Percentiles rank a stretch among this genome's conserved stretches.
Conservation (phyloP, 53 echinoderm and acorn worm genomes). For the Arbacia lixula region DNA sequence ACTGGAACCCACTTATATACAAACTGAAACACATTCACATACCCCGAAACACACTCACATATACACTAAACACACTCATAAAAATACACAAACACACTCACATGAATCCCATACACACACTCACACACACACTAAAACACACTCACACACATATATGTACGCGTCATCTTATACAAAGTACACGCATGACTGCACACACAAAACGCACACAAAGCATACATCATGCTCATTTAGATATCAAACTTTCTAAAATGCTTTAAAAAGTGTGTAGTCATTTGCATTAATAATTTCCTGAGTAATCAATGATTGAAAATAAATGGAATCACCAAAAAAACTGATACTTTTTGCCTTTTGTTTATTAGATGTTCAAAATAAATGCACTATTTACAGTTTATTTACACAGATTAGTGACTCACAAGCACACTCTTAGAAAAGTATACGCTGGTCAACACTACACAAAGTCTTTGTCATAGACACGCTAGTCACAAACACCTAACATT, state of each 20-base stretch:
- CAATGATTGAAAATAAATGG: neutral
- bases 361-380: slow-evolving; percentile 47
- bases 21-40: neutral
- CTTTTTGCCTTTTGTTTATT: slow-evolving; percentile 43
- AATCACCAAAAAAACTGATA: neutral
- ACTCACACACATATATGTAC: neutral
- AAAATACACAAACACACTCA: neutral
- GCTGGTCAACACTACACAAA: no score
- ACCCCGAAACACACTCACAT: neutral
- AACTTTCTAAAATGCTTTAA: no score
- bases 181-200: neutral
- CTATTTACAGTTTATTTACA: slow-evolving; percentile 44
- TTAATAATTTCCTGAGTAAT: no score
- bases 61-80: neutral
- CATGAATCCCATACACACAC: neutral
- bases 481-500: no score
- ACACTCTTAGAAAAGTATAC: no score
- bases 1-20: neutral
- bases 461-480: no score
- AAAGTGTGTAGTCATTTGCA: no score
- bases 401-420: slow-evolving; percentile 2
- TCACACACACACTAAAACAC: neutral
- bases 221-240: no score
- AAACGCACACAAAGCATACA: neutral
- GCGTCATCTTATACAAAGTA: neutral